Conservation (phyloP, 2,888 invertebrate genomes). For the Macrophya alboannulata region DNA sequence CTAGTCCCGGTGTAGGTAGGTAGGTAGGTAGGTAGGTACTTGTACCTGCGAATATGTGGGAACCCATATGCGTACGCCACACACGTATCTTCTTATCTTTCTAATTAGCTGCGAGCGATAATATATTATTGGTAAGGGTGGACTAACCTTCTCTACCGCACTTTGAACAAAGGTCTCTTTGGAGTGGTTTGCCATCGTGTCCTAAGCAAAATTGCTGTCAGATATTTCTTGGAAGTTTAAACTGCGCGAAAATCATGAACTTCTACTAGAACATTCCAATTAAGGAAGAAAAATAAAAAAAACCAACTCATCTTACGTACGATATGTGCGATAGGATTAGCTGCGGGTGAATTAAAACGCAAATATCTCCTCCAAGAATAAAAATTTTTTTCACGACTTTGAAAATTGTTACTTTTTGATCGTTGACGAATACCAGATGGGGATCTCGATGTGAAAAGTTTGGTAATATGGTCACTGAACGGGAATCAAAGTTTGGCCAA, state of each 20-base stretch:
- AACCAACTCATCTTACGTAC: neutral
- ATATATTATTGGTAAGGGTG: slow-evolving; percentile 46
- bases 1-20: slow-evolving; percentile 32
- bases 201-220: neutral
- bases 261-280: neutral
- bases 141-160: neutral
- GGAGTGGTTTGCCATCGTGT: neutral
- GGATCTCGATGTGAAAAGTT: slow-evolving; percentile 44
- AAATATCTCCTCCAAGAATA: neutral
- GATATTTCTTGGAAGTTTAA: neutral
- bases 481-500: slow-evolving; percentile 39
- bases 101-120: slow-evolving; percentile 54
- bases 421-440: slow-evolving; percentile 35
- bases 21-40: neutral
- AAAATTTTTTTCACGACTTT: slow-evolving; percentile 13
- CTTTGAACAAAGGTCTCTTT: neutral
- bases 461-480: slow-evolving; percentile 33
- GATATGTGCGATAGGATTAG: neutral
- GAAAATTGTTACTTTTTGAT: neutral
- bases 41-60: neutral
- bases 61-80: slow-evolving; percentile 39
- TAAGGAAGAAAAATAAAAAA: neutral
- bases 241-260: neutral
- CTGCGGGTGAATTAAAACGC: neutral
- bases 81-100: slow-evolving; percentile 52